Conservation (phyloP, 1,140 invertebrate genomes). For the Brachionus rubens region DNA sequence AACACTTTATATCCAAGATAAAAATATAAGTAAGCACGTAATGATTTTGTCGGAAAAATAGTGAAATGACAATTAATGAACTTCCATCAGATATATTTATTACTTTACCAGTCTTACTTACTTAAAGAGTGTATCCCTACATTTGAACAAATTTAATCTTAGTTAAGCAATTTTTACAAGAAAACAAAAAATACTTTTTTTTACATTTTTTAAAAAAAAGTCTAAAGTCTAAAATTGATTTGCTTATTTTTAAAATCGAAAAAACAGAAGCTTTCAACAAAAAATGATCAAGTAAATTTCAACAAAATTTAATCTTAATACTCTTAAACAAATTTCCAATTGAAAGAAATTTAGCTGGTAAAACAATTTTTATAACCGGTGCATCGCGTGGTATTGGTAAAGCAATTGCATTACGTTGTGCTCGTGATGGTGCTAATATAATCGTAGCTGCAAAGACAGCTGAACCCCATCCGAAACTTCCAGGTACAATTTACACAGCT, state of each 20-base stretch:
- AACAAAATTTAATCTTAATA: neutral
- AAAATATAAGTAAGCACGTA: no score
- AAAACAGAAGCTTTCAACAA: neutral
- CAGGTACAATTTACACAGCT: constrained; percentile 94
- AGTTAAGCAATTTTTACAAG: neutral
- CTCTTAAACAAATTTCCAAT: neutral
- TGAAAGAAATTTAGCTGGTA: constrained; percentile 68
- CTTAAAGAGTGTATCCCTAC: neutral
- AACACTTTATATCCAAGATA: no score
- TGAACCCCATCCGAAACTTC: constrained; percentile 87
- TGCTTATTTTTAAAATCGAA: neutral
- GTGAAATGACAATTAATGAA: no score
- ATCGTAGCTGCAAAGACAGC: constrained; percentile 94
- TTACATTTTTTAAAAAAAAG: neutral
- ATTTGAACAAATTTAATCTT: constrained; percentile 25
- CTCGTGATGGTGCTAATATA: constrained; percentile 81
- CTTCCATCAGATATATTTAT: neutral
- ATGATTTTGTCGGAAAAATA: no score
- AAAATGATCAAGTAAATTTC: constrained; percentile 41
- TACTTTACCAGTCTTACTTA: neutral
- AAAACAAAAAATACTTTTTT: neutral
- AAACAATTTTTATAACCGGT: constrained; percentile 90
- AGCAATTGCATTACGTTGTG: constrained; percentile 74
- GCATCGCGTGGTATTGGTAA: constrained; percentile 95
- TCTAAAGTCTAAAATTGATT: constrained; percentile 13